Base-by-base conservation (phyloP, 2,113 vertebrate species). In the Gymnogyps californianus region DNA sequence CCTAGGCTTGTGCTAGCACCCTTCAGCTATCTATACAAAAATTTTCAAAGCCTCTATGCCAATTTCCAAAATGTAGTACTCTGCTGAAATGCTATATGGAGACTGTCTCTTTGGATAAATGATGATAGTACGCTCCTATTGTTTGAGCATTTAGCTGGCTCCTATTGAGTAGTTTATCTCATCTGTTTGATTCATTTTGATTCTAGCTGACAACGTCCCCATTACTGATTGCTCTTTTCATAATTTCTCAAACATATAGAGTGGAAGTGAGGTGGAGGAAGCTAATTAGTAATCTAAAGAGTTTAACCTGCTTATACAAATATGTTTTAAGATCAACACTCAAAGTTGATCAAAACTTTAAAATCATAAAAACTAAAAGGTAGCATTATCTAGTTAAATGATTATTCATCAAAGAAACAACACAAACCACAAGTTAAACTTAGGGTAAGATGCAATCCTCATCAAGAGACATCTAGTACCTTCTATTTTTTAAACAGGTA, bases 121-220 rank as follows among this genome's bases (percentile, higher is more conserved):
- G 95, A 98, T 98, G 96, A 95, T 87, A 93, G 93, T 49, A 96
- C 87, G n/a, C 36, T 96, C 96, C 95, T 97, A 98, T 98, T 98
- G 95, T 98, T 98, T 98, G 93, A 98, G 76, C 98, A 98, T 98
- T 98, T 98, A 98, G 97, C 97, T 97, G 96, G 94, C 62, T 94
- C 80, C 90, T 98, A 98, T 98, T 97, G 98, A 98, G 95, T 91
- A 96, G 96, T 96, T 98, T 92, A 91, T 93, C 94, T 98, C 97
- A 36, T 98, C 96, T 95, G 83, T 96, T 98, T 98, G 98, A 98
- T 98, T 98, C 97, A 98, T 98, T 98, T 97, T 96, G 96, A 96
- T 98, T 97, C 95, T 96, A 97, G 84, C 97, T 98, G 98, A 98
- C 98, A 98, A 91, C 91, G 21, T 98, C 93, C 92, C 89, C 78